Percentiles rank a stretch among this genome's conserved stretches.
phyloP scores from a whole-genome alignment of 1,140 invertebrate species.

The Asbolus verrucosus region DNA sequence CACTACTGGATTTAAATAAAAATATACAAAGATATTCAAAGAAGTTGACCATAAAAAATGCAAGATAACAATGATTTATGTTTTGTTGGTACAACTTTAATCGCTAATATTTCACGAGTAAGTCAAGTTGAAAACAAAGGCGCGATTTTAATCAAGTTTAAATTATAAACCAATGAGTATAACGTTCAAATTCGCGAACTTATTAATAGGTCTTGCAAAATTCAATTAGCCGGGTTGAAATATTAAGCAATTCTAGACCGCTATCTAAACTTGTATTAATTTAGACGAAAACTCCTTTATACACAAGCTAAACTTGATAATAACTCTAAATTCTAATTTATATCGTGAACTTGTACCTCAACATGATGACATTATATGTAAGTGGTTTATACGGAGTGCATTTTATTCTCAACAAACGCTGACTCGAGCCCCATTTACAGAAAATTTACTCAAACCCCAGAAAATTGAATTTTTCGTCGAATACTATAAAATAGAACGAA shows the following conservation, averaged over 20 bases:
- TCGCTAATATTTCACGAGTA: slow-evolving; percentile 6
- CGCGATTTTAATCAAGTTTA: slow-evolving; percentile 49
- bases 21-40: slow-evolving; percentile 36
- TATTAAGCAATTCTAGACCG: slow-evolving; percentile 51
- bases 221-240: slow-evolving; percentile 54
- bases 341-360: neutral
- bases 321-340: slow-evolving; percentile 1
- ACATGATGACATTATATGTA: slow-evolving; percentile 1
- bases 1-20: slow-evolving; percentile 4
- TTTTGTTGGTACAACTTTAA: slow-evolving; percentile 39
- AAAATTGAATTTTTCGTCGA: slow-evolving; percentile 7
- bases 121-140: slow-evolving; percentile 34
- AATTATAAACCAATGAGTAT: slow-evolving; percentile 49
- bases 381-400: slow-evolving; percentile 7
- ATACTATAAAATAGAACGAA: slow-evolving; percentile 11
- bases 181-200: slow-evolving; percentile 48
- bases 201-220: slow-evolving; percentile 54
- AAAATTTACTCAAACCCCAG: slow-evolving; percentile 7
- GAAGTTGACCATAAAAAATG: slow-evolving; percentile 30
- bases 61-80: slow-evolving; percentile 50
- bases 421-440: slow-evolving; percentile 9
- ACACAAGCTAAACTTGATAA: slow-evolving; percentile 15
- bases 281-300: slow-evolving; percentile 43
- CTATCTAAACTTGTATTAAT: slow-evolving; percentile 51
- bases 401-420: slow-evolving; percentile 3